Conservation (phyloP, 2,797 vertebrate genomes). For the Glyptemys insculpta region DNA sequence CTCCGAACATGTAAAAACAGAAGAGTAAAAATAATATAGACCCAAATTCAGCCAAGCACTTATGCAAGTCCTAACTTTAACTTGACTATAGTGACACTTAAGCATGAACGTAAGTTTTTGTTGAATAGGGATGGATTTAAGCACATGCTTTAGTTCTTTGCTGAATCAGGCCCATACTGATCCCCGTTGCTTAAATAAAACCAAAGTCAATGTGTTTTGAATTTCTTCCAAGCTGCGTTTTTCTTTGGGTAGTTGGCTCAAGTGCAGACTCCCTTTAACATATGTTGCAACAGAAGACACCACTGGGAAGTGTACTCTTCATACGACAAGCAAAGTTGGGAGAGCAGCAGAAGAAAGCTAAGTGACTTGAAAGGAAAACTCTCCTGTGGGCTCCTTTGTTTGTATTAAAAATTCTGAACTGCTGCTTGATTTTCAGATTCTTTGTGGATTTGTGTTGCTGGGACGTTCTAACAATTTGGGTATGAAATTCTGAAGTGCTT, state of each 20-base stretch:
- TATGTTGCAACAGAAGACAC: neutral
- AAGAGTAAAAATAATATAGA: neutral
- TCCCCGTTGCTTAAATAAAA: neutral
- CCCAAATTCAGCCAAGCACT: neutral
- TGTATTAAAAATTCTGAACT: neutral
- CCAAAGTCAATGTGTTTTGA: conserved; percentile 24
- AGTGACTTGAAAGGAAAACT: neutral
- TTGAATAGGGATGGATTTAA: neutral
- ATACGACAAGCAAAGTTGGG: conserved; percentile 29
- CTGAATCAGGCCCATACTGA: fast-evolving
- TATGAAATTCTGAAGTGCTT: conserved; percentile 13
- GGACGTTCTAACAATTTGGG: fast-evolving
- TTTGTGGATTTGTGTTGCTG: neutral
- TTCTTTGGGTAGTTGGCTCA: neutral
- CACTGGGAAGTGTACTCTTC: neutral
- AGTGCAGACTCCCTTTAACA: neutral
- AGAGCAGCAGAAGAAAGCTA: neutral
- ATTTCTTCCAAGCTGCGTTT: conserved; percentile 40
- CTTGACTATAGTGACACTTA: neutral
- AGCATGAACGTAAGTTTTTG: neutral
- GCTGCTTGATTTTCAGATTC: neutral
- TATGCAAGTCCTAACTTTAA: neutral
- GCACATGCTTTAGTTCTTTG: fast-evolving
- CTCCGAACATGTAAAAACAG: neutral
- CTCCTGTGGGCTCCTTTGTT: neutral